Evolutionary conservation across 2,797 vertebrate species (phyloP).

Genomic region (Poecilia gillii): DNA sequence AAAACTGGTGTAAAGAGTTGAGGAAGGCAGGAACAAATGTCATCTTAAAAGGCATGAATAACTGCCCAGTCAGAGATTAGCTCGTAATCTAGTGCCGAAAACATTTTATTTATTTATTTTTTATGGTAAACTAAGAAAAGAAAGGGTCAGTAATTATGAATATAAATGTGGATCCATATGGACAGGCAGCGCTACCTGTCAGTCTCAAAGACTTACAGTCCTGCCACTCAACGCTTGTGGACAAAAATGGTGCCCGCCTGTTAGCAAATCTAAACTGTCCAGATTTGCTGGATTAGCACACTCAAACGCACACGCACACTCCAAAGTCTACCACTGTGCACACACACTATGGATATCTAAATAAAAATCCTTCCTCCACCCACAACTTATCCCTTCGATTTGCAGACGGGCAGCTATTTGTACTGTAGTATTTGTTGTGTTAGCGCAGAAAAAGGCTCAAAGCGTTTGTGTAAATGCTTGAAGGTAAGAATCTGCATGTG

Average conservation of each 20-base stretch:
- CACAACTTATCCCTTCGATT: slow-evolving; percentile 31
- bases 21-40: neutral
- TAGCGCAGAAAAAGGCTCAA: slow-evolving; percentile 2
- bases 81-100: neutral
- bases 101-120: neutral
- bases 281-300: slow-evolving; percentile 54
- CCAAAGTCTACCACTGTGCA: neutral
- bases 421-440: slow-evolving; percentile 25
- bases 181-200: slow-evolving; percentile 5
- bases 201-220: slow-evolving; percentile 7
- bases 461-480: slow-evolving; percentile 17
- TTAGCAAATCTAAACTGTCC: slow-evolving; percentile 42
- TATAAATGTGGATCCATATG: slow-evolving; percentile 6
- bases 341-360: slow-evolving; percentile 22
- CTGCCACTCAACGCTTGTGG: slow-evolving; percentile 58
- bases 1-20: neutral
- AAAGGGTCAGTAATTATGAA: slow-evolving; percentile 20
- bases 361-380: slow-evolving; percentile 42
- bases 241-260: slow-evolving; percentile 12
- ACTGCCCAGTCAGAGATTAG: neutral
- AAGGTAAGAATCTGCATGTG: slow-evolving; percentile 13
- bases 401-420: slow-evolving; percentile 26
- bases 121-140: neutral
- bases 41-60: neutral
- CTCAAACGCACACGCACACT: neutral